Evolutionary conservation across 2,888 invertebrate species (phyloP).

Genomic region (Drosophila siamana): DNA sequence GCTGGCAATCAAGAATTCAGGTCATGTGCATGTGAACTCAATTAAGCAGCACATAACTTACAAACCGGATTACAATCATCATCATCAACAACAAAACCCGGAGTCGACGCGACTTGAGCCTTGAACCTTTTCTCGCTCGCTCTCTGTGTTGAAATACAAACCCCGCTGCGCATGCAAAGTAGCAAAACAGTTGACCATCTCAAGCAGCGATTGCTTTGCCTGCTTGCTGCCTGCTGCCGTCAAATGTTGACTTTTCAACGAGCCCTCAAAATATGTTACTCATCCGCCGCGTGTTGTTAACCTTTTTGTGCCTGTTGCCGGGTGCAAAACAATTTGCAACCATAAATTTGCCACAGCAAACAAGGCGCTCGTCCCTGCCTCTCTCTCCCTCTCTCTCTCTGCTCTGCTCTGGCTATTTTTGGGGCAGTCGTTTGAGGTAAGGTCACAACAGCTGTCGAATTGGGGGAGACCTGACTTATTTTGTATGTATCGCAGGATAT

Average conservation of each 20-base stretch:
- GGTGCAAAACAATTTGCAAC: constrained; percentile 82
- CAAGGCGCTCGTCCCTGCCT: constrained; percentile 33
- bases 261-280: constrained; percentile 74
- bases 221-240: constrained; percentile 11
- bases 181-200: constrained; percentile 52
- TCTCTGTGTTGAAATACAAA: neutral
- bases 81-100: constrained; percentile 68
- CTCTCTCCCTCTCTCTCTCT: neutral
- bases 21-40: constrained; percentile 84
- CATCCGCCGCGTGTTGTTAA: constrained; percentile 65
- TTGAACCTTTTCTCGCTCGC: constrained; percentile 52
- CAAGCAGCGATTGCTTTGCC: constrained; percentile 11
- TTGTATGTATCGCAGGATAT: constrained; percentile 77
- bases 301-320: constrained; percentile 58
- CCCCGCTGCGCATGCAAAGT: constrained; percentile 71
- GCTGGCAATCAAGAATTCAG: constrained; percentile 80
- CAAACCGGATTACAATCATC: constrained; percentile 84
- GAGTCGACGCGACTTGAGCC: constrained; percentile 20
- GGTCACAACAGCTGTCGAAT: constrained; percentile 76
- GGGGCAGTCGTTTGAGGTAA: constrained; percentile 65
- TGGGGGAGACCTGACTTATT: constrained; percentile 64
- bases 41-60: constrained; percentile 84
- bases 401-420: neutral
- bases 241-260: constrained; percentile 75
- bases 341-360: constrained; percentile 79